Evolutionary conservation across 2,797 vertebrate genomes (phyloP).

Genomic region (Leuciscus waleckii): DNA sequence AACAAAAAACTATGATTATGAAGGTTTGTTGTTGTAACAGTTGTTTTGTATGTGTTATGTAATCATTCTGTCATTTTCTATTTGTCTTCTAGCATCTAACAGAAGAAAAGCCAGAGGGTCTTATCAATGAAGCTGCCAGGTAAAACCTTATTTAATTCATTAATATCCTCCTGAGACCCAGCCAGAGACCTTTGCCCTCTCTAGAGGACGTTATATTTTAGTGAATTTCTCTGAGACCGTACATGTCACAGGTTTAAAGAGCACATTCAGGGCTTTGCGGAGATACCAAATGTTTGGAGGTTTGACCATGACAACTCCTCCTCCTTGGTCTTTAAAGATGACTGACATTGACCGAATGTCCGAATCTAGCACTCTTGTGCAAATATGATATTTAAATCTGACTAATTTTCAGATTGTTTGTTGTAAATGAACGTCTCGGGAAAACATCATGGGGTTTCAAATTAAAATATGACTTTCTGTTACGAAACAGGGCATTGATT

Average conservation of each 20-base stretch:
- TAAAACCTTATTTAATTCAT: constrained; percentile 65
- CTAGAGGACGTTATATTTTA: not conserved
- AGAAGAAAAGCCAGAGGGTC: constrained; percentile 89
- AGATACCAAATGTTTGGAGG: not conserved
- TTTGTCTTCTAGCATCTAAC: constrained; percentile 84
- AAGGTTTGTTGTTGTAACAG: not conserved
- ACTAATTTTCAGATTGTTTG: not conserved
- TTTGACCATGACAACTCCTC: not conserved
- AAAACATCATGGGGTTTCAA: not conserved
- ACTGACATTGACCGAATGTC: not conserved
- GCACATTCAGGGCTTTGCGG: not conserved
- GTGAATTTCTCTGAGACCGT: not conserved
- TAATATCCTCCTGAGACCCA: not conserved
- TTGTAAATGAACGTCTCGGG: not conserved
- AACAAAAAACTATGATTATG: not conserved
- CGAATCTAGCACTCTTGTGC: no score
- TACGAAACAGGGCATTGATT: not conserved
- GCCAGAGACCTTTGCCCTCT: not conserved
- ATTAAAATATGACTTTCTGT: not conserved
- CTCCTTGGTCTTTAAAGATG: not conserved
- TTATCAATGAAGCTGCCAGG: constrained; percentile 94
- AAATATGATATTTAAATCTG: not conserved
- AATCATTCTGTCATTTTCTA: constrained; percentile 35
- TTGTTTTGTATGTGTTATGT: constrained; percentile 30
- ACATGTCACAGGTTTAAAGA: not conserved